Evolutionary conservation across 2,888 invertebrate genomes (phyloP).

Genomic region (Drosophila neotestacea): DNA sequence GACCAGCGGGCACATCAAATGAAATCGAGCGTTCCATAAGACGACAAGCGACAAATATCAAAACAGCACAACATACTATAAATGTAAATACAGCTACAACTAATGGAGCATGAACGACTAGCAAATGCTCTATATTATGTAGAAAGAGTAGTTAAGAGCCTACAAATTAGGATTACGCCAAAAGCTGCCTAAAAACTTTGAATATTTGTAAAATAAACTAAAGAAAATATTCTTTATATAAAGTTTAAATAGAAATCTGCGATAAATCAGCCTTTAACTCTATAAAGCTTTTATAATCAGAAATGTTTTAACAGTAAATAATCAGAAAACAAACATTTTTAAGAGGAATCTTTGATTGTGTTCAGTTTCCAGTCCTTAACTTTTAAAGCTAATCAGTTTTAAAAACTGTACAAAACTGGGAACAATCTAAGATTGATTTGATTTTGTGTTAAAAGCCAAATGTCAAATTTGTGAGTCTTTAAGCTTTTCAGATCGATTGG

Average conservation of each 20-base stretch:
- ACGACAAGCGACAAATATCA: constrained; percentile 41
- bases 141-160: background rate
- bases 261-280: too few relatives aligned
- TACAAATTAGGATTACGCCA: too few relatives aligned
- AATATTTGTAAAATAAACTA: background rate
- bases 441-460: too few relatives aligned
- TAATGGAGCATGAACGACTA: background rate
- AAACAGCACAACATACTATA: constrained; percentile 35
- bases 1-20: constrained; percentile 72
- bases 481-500: too few relatives aligned
- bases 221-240: background rate
- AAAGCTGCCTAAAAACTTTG: background rate
- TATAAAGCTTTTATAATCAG: too few relatives aligned
- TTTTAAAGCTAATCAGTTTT: too few relatives aligned
- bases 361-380: background rate
- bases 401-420: too few relatives aligned
- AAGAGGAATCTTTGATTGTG: too few relatives aligned
- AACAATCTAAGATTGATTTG: too few relatives aligned
- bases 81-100: constrained; percentile 46
- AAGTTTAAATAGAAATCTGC: background rate
- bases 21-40: constrained; percentile 67
- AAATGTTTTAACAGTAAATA: too few relatives aligned
- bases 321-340: too few relatives aligned
- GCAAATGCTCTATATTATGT: background rate
- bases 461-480: too few relatives aligned